Conservation (phyloP, 2,797 vertebrate species). For the Bryconaethiops microstoma region DNA sequence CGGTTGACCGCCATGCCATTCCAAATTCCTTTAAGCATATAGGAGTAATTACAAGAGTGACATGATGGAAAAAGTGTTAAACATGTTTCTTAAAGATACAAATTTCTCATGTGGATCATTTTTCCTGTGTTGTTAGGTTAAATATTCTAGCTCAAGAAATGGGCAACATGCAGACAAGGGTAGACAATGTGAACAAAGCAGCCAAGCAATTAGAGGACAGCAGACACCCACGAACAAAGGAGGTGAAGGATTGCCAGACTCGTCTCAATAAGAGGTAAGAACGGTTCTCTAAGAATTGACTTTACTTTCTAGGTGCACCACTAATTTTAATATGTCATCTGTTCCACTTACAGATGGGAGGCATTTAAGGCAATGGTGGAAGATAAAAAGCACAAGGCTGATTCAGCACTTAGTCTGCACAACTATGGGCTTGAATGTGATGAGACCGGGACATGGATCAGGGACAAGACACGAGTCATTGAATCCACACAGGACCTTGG, state of each 20-base stretch:
- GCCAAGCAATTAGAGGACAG: conserved; percentile 88
- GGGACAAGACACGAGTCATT: conserved; percentile 87
- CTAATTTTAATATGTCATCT: not conserved
- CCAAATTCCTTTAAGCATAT: not conserved
- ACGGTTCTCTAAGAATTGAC: not conserved
- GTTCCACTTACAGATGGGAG: conserved; percentile 82
- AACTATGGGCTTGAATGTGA: conserved; percentile 93
- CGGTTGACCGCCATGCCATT: conserved; percentile 21
- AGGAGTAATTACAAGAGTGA: not conserved
- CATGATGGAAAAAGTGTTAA: not conserved
- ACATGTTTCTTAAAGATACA: not conserved
- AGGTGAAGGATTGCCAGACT: conserved; percentile 85
- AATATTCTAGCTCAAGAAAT: conserved; percentile 91
- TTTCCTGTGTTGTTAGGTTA: conserved; percentile 77
- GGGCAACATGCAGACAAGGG: conserved; percentile 82
- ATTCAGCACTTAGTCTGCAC: conserved; percentile 87
- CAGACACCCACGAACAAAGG: conserved; percentile 88
- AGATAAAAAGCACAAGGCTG: conserved; percentile 80
- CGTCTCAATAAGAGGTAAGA: conserved; percentile 87
- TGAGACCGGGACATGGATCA: conserved; percentile 91
- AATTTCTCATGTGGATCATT: not conserved
- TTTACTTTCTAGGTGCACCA: not conserved
- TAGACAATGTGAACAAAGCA: conserved; percentile 85
- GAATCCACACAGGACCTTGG: conserved; percentile 91
- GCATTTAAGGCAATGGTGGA: conserved; percentile 87